phyloP scores from a whole-genome alignment of 2,888 invertebrate species.

The Caenorhabditis plicata region DNA sequence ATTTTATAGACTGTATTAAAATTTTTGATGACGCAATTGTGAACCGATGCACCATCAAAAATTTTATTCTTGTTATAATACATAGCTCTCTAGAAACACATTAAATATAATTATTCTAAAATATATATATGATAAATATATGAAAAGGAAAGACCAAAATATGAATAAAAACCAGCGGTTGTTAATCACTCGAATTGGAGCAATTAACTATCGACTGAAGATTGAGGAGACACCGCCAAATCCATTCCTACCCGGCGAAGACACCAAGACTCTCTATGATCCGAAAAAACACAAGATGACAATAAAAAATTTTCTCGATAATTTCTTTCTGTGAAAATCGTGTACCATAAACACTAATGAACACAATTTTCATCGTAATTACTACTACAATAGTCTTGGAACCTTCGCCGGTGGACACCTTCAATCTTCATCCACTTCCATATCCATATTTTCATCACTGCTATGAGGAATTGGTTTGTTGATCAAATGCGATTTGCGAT shows the following conservation, averaged over 20 bases:
- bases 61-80: too few relatives aligned
- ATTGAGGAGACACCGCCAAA: conserved; percentile 32
- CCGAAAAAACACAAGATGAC: not conserved
- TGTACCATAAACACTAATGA: not conserved
- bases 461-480: conserved; percentile 8
- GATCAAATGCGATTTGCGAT: too few relatives aligned
- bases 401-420: conserved; percentile 34
- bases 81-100: too few relatives aligned
- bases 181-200: not conserved
- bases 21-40: too few relatives aligned
- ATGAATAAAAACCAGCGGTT: not conserved
- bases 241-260: conserved; percentile 33
- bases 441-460: conserved; percentile 31
- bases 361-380: not conserved
- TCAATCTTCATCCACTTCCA: conserved; percentile 46
- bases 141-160: not conserved
- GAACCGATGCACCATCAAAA: too few relatives aligned
- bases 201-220: not conserved
- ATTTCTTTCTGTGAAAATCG: not conserved
- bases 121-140: too few relatives aligned
- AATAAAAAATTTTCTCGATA: not conserved
- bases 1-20: too few relatives aligned
- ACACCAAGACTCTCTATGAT: conserved; percentile 11
- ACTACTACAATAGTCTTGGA: conserved; percentile 10
- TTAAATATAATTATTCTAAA: too few relatives aligned